Conservation (phyloP, 2,888 invertebrate species). For the Synergus gifuensis region DNA sequence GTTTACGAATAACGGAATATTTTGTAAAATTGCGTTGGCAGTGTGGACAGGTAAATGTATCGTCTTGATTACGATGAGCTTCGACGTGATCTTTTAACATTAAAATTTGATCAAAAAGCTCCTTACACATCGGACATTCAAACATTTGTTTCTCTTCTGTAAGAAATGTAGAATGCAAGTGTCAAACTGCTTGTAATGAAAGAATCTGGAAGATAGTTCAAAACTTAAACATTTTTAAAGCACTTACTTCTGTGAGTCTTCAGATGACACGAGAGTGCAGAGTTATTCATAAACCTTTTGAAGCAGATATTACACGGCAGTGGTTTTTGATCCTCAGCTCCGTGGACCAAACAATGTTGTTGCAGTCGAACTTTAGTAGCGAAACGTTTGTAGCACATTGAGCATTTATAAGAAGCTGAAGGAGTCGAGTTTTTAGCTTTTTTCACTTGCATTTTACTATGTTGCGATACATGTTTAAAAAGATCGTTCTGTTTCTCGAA, state of each 20-base stretch:
- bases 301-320: constrained; percentile 83
- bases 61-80: constrained; percentile 81
- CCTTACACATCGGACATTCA: constrained; percentile 87
- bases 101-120: constrained; percentile 83
- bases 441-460: constrained; percentile 65
- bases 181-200: too few relatives aligned
- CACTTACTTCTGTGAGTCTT: constrained; percentile 82
- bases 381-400: constrained; percentile 84
- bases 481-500: constrained; percentile 75
- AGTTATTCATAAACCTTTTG: constrained; percentile 85
- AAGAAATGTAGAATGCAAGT: constrained; percentile 45
- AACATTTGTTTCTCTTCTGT: constrained; percentile 81
- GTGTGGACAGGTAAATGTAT: constrained; percentile 84
- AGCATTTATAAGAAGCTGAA: constrained; percentile 80
- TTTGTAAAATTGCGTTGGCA: constrained; percentile 83
- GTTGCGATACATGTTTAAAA: constrained; percentile 78
- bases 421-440: constrained; percentile 48
- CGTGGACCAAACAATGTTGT: constrained; percentile 84
- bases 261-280: constrained; percentile 85
- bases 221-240: not conserved
- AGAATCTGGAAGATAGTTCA: too few relatives aligned
- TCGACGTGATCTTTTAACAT: constrained; percentile 84
- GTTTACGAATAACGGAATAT: constrained; percentile 86
- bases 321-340: constrained; percentile 84
- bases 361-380: constrained; percentile 82